Evolutionary conservation across 2,888 invertebrate species (phyloP).

Genomic region (Aphidoletes aphidimyza): DNA sequence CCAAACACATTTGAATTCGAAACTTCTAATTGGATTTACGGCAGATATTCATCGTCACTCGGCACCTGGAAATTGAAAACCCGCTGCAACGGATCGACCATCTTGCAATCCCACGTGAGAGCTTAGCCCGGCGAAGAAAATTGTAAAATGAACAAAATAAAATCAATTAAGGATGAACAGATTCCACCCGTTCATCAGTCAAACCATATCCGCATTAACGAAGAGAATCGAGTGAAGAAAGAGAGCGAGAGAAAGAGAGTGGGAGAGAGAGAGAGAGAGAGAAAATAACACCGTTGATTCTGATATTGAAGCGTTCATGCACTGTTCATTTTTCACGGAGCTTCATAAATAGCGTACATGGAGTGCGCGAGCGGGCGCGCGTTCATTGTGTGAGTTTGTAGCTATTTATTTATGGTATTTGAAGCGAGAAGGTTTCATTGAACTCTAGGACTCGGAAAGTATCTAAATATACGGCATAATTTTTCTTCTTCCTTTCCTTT

Average conservation of each 20-base stretch:
- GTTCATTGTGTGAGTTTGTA: neutral
- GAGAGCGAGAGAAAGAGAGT: neutral
- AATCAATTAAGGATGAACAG: constrained; percentile 26
- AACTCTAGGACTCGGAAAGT: constrained; percentile 53
- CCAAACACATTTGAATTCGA: neutral
- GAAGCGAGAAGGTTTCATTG: constrained; percentile 53
- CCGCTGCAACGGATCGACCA: neutral
- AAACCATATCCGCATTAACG: neutral
- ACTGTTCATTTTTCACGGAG: neutral
- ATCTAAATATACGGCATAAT: constrained; percentile 33
- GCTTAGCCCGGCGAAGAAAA: neutral
- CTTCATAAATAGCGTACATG: no score
- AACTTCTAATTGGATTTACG: neutral
- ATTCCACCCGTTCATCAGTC: neutral
- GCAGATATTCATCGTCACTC: neutral
- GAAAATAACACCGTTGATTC: neutral
- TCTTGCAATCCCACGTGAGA: neutral
- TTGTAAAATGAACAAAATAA: neutral
- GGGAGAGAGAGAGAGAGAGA: no score
- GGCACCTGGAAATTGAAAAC: neutral
- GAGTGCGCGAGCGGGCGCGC: neutral
- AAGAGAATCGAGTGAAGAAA: neutral
- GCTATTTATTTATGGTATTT: constrained; percentile 53
- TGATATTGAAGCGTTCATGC: neutral
- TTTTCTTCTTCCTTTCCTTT: constrained; percentile 49